phyloP scores from a whole-genome alignment of 1,140 invertebrate species.

The Chrysopa pallens region DNA sequence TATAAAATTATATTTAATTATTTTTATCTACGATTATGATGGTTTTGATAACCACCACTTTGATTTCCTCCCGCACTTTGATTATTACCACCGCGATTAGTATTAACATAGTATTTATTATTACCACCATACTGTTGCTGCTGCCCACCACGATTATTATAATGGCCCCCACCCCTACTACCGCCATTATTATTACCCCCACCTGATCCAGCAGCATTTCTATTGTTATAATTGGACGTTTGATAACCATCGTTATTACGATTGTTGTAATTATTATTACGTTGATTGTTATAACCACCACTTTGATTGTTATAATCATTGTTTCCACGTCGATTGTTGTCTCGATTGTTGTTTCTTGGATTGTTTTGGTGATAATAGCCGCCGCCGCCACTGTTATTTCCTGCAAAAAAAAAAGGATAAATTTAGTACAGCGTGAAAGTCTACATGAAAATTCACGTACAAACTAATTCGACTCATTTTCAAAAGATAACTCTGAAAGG shows the following conservation, averaged over 20 bases:
- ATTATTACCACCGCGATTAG: slow-evolving; percentile 1
- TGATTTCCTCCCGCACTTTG: too few species aligned
- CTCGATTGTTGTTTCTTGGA: slow-evolving; percentile 1
- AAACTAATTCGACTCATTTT: too few species aligned
- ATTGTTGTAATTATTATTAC: not conserved
- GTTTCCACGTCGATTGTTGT: slow-evolving; percentile 2
- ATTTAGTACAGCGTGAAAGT: too few species aligned
- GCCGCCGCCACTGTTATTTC: slow-evolving; percentile 2
- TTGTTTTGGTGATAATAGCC: not conserved
- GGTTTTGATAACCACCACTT: too few species aligned
- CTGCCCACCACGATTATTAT: not conserved
- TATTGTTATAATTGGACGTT: not conserved
- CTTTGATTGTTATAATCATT: slow-evolving; percentile 1
- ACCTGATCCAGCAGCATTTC: not conserved
- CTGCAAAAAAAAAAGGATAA: not conserved
- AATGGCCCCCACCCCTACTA: too few species aligned
- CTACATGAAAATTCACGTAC: too few species aligned
- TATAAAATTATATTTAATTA: too few species aligned
- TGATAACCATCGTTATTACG: not conserved
- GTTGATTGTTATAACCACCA: slow-evolving; percentile 3
- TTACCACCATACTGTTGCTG: not conserved
- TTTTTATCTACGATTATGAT: too few species aligned
- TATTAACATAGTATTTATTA: not conserved
- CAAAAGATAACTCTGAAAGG: too few species aligned
- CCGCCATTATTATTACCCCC: not conserved